These are phyloP conservation scores for Micoletzkya japonica DNA, from an alignment of 2,888 invertebrate genomes.

Conservation along the genomic window DNA sequence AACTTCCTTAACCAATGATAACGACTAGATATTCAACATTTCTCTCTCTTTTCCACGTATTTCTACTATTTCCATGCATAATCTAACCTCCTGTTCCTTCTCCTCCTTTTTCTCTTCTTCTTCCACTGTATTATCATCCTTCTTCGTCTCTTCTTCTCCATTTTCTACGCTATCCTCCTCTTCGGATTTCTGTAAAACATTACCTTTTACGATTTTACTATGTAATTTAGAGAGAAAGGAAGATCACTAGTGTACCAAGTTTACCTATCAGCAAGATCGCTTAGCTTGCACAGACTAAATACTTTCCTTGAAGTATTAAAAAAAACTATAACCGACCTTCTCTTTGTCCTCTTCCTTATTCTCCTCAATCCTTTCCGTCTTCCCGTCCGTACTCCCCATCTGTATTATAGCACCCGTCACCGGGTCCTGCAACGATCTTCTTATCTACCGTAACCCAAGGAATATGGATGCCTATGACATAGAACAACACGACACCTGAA, in stretches of 20 bases:
- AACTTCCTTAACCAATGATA: too few relatives aligned
- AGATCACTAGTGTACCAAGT: background rate
- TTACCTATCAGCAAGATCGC: background rate
- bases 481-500: background rate
- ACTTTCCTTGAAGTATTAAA: background rate
- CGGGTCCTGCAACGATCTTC: conserved; percentile 7
- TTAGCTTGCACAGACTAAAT: background rate
- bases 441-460: background rate
- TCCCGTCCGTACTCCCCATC: background rate
- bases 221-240: too few relatives aligned
- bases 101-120: background rate
- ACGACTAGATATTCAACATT: background rate
- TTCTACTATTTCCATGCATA: background rate
- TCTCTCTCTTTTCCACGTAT: background rate
- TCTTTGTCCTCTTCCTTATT: background rate
- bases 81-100: background rate
- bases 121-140: background rate
- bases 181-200: background rate
- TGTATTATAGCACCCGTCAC: too few relatives aligned
- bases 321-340: background rate
- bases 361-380: background rate
- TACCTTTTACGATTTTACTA: too few relatives aligned
- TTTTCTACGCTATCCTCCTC: background rate
- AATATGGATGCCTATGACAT: too few relatives aligned
- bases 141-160: conserved; percentile 4